These are phyloP conservation scores for Patella caerulea DNA, from an alignment of 2,888 invertebrate genomes.

Conservation along the genomic window DNA sequence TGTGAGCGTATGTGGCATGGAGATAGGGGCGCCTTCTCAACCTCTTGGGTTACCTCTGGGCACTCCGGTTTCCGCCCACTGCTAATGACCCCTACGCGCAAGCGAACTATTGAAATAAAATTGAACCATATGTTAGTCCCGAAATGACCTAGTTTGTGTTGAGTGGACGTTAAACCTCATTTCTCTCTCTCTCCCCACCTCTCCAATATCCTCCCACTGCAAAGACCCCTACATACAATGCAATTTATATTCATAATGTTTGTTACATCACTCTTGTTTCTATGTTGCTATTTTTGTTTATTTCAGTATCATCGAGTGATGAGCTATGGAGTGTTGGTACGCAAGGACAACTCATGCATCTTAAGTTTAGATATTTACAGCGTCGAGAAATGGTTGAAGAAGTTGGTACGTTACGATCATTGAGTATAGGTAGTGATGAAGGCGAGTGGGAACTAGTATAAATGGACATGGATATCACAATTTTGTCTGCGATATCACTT, in stretches of 20 bases:
- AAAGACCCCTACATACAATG: too few relatives aligned
- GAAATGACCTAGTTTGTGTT: too few relatives aligned
- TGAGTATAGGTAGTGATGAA: slow-evolving; percentile 50
- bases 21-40: neutral
- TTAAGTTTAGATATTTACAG: slow-evolving; percentile 46
- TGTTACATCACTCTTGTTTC: too few relatives aligned
- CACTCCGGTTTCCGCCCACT: too few relatives aligned
- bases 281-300: neutral
- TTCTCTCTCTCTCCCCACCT: too few relatives aligned
- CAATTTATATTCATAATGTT: too few relatives aligned
- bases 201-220: too few relatives aligned
- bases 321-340: slow-evolving; percentile 55
- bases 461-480: neutral
- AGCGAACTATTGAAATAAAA: neutral
- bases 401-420: slow-evolving; percentile 17
- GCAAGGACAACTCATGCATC: slow-evolving; percentile 52
- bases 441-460: slow-evolving; percentile 61
- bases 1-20: neutral
- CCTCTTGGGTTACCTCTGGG: too few relatives aligned
- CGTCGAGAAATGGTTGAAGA: slow-evolving; percentile 32
- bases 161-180: too few relatives aligned
- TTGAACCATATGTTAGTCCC: too few relatives aligned
- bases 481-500: too few relatives aligned
- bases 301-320: slow-evolving; percentile 55
- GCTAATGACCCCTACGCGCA: neutral